Percentiles rank a stretch among this genome's conserved stretches.
phyloP scores from a whole-genome alignment of 2,113 vertebrate species.

The Phylloscopus whistleri region DNA sequence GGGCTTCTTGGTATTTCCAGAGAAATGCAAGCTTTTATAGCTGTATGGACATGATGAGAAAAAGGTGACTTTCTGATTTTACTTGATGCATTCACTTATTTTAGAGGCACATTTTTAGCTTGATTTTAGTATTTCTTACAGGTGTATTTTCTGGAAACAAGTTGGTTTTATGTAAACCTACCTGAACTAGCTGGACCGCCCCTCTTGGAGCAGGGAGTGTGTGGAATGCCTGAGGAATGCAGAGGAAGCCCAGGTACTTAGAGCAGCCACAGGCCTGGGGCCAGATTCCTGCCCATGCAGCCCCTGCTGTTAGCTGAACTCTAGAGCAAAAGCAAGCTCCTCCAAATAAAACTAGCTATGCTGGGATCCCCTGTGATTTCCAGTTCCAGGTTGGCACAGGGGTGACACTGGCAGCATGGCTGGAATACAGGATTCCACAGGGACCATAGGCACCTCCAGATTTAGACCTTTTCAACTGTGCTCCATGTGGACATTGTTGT shows the following conservation, averaged over 20 bases:
- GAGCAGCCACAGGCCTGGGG: not conserved
- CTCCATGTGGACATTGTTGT: not conserved
- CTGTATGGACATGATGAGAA: not conserved
- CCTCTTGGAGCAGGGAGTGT: not conserved
- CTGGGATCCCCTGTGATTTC: not conserved
- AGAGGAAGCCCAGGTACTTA: slow-evolving; percentile 29
- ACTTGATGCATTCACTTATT: not conserved
- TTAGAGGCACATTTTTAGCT: not conserved
- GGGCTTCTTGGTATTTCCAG: not conserved
- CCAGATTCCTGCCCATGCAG: slow-evolving; percentile 5
- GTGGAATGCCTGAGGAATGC: slow-evolving; percentile 49
- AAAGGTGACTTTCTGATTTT: not conserved
- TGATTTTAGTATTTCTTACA: not conserved
- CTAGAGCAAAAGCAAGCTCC: not conserved
- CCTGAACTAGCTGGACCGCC: not conserved
- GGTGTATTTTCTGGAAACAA: not conserved
- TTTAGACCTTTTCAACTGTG: not conserved
- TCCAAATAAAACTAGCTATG: not conserved
- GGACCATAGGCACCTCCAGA: not conserved
- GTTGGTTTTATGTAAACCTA: slow-evolving; percentile 1
- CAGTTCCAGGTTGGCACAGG: not conserved
- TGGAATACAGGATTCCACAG: not conserved
- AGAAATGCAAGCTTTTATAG: not conserved
- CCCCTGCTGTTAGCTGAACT: not conserved
- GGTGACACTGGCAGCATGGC: not conserved